Base-by-base conservation (phyloP, 1,140 invertebrate genomes). In the Leptinotarsa texana region DNA sequence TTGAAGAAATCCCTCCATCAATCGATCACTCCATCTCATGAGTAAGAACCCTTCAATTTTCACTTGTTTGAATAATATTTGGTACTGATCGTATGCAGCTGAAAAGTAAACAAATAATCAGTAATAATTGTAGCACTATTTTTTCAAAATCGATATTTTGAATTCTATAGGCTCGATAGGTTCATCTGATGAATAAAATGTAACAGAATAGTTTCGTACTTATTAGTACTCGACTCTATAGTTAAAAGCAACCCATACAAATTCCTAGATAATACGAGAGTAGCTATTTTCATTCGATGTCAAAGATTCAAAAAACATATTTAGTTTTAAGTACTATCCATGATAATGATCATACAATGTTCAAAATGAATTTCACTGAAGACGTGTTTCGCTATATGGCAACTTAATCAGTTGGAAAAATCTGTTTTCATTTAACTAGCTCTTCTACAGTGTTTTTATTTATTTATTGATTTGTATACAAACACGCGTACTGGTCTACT, bases 31-130 rank as follows among this genome's bases (percentile, higher is more conserved):
- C 89, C 89, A 92, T 71, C 88, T 82, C 17, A 78, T 81, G 0
- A 91, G 89, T 3, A 90, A 75, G 82, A 92, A 92, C 69, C 91
- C 91, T 86, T 91, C 89, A 73, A 92, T 87, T 81, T 87, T 89
- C 17, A 92, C 80, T 79, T 92, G 87, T 70, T 88, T 79, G 49
- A 74, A 74, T 18, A 82, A 70, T 5, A 83, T 75, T 6, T 74
- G n/a, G 3, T 24, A 47, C 67, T 82, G 80, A 42, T 80, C 49
- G 8, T 75, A 57, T 24, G 69, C 49, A 24, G 78, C 81, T 82
- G 89, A 86, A 87, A 74, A 57, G n/a, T n/a, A n/a, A 57, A 57
- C n/a, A 74, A 0, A 90, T 89, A 21, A 88, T 74, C 74, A 92
- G 90, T n/a, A 90, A 90, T 86, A 15, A 78, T 73, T 83, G 86